Base-by-base conservation (phyloP, 2,888 invertebrate genomes). In the Hybos culiciformis region DNA sequence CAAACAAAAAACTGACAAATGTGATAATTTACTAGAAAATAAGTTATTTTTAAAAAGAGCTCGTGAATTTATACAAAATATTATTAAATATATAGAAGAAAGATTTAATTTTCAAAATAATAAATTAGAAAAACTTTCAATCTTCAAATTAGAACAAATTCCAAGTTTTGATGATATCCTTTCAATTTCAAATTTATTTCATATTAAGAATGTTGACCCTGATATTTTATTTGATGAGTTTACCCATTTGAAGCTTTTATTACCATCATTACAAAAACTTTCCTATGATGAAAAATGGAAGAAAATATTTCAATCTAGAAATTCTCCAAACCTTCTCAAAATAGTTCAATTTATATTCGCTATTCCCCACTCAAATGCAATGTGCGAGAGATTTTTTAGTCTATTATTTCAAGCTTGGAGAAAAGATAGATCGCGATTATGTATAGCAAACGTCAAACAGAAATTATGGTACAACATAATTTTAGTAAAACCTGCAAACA, bases 281-380 rank as follows among this genome's bases (percentile, higher is more conserved):
- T 12, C 26, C 12, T 26, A 26, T 26, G 26, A 26, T 12, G 26
- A 26, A 26, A 26, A 26, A 26, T 26, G 26, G 26, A 26, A 15
- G 15, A 21, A 24, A 24, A 37, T 23, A 14, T 37, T 24, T 15
- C 23, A n/a, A 37, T 24, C 37, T 6, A 12, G n/a, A 12, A 37
- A n/a, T 1, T 17, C 1, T 37, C 12, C 23, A 37, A 24, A 37
- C 14, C 23, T 37, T 12, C 15, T 24, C 23, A 37, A 37, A 37
- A 37, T 24, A 14, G 24, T 14, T 4, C 37, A 37, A 17, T 37
- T 37, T 37, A 23, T 37, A n/a, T 37, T 37, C 24, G 17, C 15
- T 37, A 8, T 37, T 15, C 37, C 37, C 14, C 37, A 37, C 17
- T 37, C 37, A 24, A 37, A 37, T 17, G 37, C 37, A 37, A 37